Conservation (phyloP, 2,797 vertebrate genomes). For the Hypotaenidia okinawae region DNA sequence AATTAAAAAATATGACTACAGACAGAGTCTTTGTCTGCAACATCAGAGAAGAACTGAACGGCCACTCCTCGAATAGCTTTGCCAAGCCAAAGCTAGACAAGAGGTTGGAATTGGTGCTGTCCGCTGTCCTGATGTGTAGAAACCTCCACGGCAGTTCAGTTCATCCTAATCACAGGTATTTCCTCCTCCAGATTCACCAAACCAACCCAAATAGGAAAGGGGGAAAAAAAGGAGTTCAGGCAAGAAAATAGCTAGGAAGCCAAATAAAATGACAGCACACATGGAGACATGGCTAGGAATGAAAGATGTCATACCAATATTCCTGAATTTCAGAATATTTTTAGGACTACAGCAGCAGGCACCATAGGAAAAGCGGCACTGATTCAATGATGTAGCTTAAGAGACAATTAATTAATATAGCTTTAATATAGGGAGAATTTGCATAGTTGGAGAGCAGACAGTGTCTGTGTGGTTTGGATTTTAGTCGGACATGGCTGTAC, state of each 20-base stretch:
- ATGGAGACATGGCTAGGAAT: not conserved
- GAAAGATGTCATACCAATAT: not conserved
- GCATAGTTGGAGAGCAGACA: no score
- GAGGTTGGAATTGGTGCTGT: not conserved
- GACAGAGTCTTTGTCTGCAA: not conserved
- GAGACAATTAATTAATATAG: no score
- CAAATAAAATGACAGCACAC: not conserved
- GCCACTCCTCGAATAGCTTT: not conserved
- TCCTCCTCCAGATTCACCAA: not conserved
- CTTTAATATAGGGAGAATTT: no score
- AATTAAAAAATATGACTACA: not conserved
- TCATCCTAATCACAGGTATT: not conserved
- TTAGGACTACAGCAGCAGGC: not conserved
- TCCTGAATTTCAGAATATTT: rapidly evolving
- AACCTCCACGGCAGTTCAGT: not conserved
- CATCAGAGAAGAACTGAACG: not conserved
- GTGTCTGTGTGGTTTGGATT: no score
- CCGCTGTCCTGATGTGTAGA: not conserved
- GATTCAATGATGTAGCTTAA: no score
- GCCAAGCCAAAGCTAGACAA: not conserved
- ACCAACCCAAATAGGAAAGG: not conserved
- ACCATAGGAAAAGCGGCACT: rapidly evolving
- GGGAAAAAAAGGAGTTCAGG: not conserved
- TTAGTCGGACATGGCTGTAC: no score
- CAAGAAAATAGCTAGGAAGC: not conserved